phyloP scores from a whole-genome alignment of 2,797 vertebrate genomes.

The Salmo trutta region DNA sequence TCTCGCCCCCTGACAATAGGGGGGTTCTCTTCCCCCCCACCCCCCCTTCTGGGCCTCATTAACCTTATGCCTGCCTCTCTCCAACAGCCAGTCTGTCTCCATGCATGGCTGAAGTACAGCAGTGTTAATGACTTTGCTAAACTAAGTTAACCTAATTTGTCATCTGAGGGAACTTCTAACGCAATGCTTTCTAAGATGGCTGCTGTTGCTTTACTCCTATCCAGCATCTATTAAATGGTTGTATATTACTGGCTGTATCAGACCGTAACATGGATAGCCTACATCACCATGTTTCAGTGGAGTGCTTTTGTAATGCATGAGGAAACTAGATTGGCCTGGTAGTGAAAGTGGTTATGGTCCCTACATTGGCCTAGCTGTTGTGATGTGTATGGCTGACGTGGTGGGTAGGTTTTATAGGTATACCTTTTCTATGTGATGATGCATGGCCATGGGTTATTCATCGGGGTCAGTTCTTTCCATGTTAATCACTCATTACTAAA shows the following conservation, averaged over 20 bases:
- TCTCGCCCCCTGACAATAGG: slow-evolving; percentile 44
- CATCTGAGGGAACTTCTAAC: not conserved
- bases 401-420: not conserved
- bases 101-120: not conserved
- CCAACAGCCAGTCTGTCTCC: not conserved
- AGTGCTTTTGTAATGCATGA: not conserved
- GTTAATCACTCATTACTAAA: slow-evolving; percentile 7
- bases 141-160: not conserved
- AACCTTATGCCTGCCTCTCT: slow-evolving; percentile 39
- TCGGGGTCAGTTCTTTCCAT: slow-evolving; percentile 7
- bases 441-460: not conserved
- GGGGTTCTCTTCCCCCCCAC: slow-evolving; percentile 12
- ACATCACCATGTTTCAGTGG: not conserved
- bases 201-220: not conserved
- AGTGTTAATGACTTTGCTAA: not conserved
- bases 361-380: not conserved
- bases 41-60: slow-evolving; percentile 46
- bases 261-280: not conserved
- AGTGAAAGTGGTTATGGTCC: no score
- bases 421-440: not conserved
- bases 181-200: not conserved
- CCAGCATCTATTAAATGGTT: no score
- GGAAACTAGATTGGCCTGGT: no score
- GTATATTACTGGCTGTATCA: not conserved
- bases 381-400: not conserved